Evolutionary conservation across 2,888 invertebrate species (phyloP).

Genomic region (Mellilla xanthometata): DNA sequence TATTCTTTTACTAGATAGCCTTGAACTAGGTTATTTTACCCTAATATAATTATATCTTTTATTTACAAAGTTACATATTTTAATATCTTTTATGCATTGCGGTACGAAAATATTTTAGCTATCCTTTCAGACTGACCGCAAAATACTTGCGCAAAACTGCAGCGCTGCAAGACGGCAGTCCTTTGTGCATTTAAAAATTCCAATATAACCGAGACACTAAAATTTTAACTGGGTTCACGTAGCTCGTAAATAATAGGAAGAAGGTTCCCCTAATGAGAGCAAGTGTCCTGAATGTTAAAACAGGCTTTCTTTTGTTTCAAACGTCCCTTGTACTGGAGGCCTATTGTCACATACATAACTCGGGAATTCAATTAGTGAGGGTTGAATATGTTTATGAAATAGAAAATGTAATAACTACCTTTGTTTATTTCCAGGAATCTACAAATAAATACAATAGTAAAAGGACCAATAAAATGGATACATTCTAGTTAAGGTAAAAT

Average conservation of each 20-base stretch:
- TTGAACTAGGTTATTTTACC: too few relatives aligned
- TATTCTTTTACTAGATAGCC: too few relatives aligned
- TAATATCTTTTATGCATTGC: too few relatives aligned
- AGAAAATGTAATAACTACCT: not conserved
- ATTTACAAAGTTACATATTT: too few relatives aligned
- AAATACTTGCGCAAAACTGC: conserved; percentile 8
- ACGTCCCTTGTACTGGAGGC: conserved; percentile 23
- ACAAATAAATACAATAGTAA: too few relatives aligned
- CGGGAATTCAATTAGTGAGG: conserved; percentile 26
- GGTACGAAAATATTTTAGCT: too few relatives aligned
- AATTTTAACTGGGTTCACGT: conserved; percentile 39
- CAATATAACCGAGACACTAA: conserved; percentile 16
- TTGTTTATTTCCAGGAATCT: too few relatives aligned
- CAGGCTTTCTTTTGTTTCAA: conserved; percentile 38
- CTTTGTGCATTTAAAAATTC: conserved; percentile 7
- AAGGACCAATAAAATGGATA: too few relatives aligned
- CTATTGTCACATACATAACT: conserved; percentile 32
- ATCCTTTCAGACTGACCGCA: not conserved
- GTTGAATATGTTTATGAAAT: conserved; percentile 15
- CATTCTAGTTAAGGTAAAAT: too few relatives aligned
- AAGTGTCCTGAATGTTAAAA: conserved; percentile 47
- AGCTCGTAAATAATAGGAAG: conserved; percentile 45
- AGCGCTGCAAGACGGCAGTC: not conserved
- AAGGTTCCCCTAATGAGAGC: conserved; percentile 44
- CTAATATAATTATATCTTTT: too few relatives aligned